Conservation (phyloP, 1,140 invertebrate species). For the Caenorhabditis remanei region DNA sequence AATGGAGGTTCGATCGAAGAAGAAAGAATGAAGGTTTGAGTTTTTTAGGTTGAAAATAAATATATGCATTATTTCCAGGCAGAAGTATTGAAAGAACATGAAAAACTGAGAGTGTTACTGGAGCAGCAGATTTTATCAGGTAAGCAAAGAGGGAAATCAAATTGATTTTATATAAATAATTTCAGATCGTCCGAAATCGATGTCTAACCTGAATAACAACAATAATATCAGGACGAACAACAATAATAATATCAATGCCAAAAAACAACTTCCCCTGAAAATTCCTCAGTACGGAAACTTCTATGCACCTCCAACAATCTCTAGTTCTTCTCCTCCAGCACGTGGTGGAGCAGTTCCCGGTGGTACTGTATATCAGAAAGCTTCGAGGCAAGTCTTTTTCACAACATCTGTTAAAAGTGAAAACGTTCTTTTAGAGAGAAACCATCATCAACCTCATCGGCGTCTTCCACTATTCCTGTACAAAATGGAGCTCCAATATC, state of each 20-base stretch:
- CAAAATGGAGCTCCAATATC: constrained; percentile 16
- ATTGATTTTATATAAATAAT: not conserved
- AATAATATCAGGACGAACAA: not conserved
- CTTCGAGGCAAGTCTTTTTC: not conserved
- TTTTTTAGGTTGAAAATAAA: not conserved
- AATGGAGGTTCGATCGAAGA: constrained; percentile 18
- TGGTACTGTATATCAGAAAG: constrained; percentile 6
- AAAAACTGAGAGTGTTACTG: not conserved
- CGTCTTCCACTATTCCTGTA: not conserved
- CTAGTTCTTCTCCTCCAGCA: not conserved
- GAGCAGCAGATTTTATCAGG: constrained; percentile 9
- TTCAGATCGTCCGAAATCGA: not conserved
- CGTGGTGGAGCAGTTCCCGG: constrained; percentile 7
- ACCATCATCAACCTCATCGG: not conserved
- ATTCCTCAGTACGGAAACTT: constrained; percentile 27
- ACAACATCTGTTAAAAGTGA: no score
- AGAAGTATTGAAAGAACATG: constrained; percentile 22
- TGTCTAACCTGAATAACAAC: not conserved
- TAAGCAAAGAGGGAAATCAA: not conserved
- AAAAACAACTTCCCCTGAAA: constrained; percentile 7
- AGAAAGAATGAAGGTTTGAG: constrained; percentile 13
- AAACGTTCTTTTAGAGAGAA: not conserved
- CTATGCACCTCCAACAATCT: not conserved
- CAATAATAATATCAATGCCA: constrained; percentile 15
- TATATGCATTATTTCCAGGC: not conserved